Evolutionary conservation across 2,113 vertebrate species (phyloP).

Genomic region (Typhlomys cinereus): DNA sequence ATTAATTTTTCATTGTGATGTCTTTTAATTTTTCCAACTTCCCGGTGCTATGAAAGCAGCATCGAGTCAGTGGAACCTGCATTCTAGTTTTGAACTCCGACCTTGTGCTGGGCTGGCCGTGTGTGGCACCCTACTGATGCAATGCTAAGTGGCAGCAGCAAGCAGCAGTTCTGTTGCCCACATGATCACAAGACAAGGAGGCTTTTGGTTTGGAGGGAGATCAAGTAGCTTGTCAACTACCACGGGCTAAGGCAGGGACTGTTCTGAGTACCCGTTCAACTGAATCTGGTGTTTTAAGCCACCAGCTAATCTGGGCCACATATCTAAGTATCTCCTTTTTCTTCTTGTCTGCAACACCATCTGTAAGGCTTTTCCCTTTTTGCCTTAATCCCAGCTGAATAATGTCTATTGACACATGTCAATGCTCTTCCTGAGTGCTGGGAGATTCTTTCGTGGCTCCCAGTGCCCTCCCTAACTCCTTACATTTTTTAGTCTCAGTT

Average conservation of each 20-base stretch:
- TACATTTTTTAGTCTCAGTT: not conserved
- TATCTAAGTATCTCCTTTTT: not conserved
- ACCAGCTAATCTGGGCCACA: not conserved
- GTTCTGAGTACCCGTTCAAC: not conserved
- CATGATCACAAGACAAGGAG: too few relatives aligned
- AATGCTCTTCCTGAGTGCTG: not conserved
- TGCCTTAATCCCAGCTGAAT: not conserved
- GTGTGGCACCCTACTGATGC: not conserved
- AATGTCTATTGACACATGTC: not conserved
- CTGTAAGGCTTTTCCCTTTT: not conserved
- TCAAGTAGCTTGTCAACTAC: too few relatives aligned
- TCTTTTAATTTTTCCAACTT: not conserved
- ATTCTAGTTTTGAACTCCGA: not conserved
- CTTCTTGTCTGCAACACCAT: not conserved
- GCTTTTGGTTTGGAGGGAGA: not conserved
- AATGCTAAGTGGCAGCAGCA: not conserved
- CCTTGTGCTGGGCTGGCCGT: not conserved
- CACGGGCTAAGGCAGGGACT: not conserved
- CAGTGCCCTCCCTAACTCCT: rapidly evolving
- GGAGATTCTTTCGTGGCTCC: not conserved
- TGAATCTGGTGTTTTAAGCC: not conserved
- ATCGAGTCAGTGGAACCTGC: not conserved
- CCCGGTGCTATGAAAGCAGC: not conserved
- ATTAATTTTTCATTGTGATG: not conserved
- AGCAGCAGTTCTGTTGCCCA: not conserved